Conservation (phyloP, 2,797 vertebrate species). For the Euphonia xanthogaster region DNA sequence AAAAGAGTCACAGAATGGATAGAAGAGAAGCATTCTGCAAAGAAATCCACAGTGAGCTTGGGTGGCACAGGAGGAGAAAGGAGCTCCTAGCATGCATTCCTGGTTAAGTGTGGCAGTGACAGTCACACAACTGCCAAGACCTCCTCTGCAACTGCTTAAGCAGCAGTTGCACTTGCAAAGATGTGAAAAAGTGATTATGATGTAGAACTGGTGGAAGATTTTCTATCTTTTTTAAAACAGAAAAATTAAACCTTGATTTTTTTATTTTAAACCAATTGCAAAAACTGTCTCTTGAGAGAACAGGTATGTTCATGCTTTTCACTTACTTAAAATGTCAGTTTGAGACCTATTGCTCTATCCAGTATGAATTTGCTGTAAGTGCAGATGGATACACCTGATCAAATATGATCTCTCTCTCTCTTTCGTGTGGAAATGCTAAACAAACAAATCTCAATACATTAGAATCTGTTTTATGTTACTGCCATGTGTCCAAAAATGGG, state of each 20-base stretch:
- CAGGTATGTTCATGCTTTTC: neutral
- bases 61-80: neutral
- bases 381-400: neutral
- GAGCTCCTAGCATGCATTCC: neutral
- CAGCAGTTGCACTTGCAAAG: neutral
- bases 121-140: neutral
- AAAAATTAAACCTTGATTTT: neutral
- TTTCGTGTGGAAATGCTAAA: neutral
- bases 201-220: neutral
- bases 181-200: neutral
- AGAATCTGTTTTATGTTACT: neutral
- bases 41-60: neutral
- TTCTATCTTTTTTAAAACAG: neutral
- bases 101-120: neutral
- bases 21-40: neutral
- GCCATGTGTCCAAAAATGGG: neutral
- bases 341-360: neutral
- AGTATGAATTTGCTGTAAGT: neutral
- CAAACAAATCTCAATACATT: neutral
- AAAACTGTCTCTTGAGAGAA: neutral
- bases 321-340: neutral
- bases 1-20: neutral
- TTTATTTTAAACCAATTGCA: neutral
- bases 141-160: neutral
- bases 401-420: neutral